Evolutionary conservation across 2,797 vertebrate species (phyloP).

Genomic region (Eulemur albifrons): DNA sequence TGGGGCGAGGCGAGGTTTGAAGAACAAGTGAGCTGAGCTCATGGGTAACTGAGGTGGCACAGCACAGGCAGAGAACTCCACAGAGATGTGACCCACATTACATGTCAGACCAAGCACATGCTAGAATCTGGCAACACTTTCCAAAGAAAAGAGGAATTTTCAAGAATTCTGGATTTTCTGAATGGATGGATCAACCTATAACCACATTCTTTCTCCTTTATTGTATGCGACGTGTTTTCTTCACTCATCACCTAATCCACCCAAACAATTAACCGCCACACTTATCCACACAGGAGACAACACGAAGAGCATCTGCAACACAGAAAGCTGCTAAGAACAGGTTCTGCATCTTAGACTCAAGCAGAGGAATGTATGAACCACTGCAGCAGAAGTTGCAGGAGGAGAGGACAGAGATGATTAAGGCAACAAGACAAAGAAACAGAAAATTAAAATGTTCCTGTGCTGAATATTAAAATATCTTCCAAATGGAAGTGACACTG

Average conservation of each 20-base stretch:
- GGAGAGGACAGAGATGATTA: not conserved
- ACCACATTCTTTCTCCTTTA: not conserved
- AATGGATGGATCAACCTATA: not conserved
- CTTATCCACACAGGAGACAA: not conserved
- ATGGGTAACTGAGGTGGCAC: not conserved
- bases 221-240: not conserved
- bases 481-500: not conserved
- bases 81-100: not conserved
- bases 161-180: not conserved
- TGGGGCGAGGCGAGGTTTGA: too few species aligned
- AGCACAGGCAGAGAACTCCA: not conserved
- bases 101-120: not conserved
- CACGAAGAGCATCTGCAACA: not conserved
- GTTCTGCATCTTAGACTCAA: not conserved
- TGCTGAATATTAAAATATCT: not conserved
- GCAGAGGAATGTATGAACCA: not conserved
- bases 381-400: not conserved
- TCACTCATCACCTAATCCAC: not conserved
- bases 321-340: not conserved
- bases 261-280: not conserved
- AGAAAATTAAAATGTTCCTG: not conserved
- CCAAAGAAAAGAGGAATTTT: not conserved
- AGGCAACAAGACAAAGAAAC: not conserved
- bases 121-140: not conserved
- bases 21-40: not conserved